Evolutionary conservation across 2,113 vertebrate genomes (phyloP).

Genomic region (Lamprologus ornatipinnis): DNA sequence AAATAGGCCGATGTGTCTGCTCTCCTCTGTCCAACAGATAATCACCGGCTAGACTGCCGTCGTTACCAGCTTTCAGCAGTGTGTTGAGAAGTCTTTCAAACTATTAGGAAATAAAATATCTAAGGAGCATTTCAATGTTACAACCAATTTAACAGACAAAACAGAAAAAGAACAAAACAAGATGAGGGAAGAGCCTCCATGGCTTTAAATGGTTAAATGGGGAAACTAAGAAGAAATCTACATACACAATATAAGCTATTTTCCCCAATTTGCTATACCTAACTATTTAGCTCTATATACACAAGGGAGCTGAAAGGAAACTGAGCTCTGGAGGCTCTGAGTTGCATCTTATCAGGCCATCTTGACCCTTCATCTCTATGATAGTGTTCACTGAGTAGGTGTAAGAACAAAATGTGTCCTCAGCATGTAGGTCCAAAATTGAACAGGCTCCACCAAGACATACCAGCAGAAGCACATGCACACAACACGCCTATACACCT

Average conservation of each 20-base stretch:
- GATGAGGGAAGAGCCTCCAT: not conserved
- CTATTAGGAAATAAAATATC: not conserved
- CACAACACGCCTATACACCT: not conserved
- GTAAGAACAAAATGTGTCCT: slow-evolving; percentile 27
- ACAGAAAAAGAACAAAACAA: not conserved
- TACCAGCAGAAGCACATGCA: not conserved
- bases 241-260: not conserved
- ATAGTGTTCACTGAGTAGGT: slow-evolving; percentile 51
- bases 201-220: not conserved
- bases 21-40: not conserved
- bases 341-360: slow-evolving; percentile 40
- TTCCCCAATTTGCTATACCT: not conserved
- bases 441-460: not conserved
- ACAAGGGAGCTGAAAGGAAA: not conserved
- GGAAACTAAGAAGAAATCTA: not conserved
- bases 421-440: not conserved
- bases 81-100: not conserved
- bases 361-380: slow-evolving; percentile 48
- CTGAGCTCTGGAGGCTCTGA: not conserved
- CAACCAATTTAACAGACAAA: not conserved
- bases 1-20: not conserved
- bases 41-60: not conserved
- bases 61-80: not conserved
- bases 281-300: not conserved
- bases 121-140: not conserved